Conservation (phyloP, 2,113 vertebrate species). For the Arothron firmamentum region DNA sequence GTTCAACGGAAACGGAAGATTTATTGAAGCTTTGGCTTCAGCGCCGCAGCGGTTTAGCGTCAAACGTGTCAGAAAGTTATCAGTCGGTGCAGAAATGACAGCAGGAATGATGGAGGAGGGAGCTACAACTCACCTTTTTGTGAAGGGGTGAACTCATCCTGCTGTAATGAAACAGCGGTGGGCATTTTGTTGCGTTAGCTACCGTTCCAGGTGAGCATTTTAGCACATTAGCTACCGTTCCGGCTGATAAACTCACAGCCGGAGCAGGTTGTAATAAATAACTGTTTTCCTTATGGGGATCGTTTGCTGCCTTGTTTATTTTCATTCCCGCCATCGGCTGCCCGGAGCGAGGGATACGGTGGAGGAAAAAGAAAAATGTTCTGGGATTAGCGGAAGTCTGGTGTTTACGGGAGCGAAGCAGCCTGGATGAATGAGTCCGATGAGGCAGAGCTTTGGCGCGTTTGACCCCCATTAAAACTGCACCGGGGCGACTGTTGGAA, state of each 20-base stretch:
- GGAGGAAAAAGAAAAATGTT: neutral
- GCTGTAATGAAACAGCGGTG: slow-evolving; percentile 17
- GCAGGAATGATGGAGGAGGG: too few species aligned
- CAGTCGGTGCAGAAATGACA: too few species aligned
- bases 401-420: slow-evolving; percentile 35
- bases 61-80: too few species aligned
- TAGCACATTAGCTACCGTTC: neutral
- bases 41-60: too few species aligned
- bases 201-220: slow-evolving; percentile 4
- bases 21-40: too few species aligned
- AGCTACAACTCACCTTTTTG: too few species aligned
- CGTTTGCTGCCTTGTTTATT: slow-evolving; percentile 11
- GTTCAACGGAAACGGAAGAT: too few species aligned
- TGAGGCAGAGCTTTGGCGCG: slow-evolving; percentile 7
- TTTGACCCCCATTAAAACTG: slow-evolving; percentile 34
- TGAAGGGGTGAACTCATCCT: too few species aligned
- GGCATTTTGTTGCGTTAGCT: neutral
- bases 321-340: neutral
- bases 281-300: slow-evolving; percentile 24
- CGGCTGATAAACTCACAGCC: neutral
- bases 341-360: slow-evolving; percentile 14
- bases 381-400: neutral
- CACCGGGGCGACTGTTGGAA: slow-evolving; percentile 15
- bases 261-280: neutral
- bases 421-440: slow-evolving; percentile 33